These are phyloP conservation scores for Molossus alvarezi DNA, from an alignment of 2,797 vertebrate genomes.

Conservation along the genomic window DNA sequence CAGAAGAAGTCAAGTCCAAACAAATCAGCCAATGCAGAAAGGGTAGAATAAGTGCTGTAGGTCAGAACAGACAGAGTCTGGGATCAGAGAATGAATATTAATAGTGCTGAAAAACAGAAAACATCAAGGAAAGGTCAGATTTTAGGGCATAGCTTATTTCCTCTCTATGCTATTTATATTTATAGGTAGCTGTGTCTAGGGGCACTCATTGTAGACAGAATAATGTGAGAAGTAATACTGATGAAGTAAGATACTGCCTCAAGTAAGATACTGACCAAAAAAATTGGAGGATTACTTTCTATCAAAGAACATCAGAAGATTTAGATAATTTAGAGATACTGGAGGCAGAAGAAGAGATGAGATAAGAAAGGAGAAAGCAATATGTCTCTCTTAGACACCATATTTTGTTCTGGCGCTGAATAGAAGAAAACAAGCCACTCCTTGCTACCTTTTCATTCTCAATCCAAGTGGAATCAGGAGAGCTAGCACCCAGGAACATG, in stretches of 20 bases:
- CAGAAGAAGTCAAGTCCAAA: slow-evolving; percentile 47
- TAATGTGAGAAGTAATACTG: background rate
- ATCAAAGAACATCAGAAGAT: background rate
- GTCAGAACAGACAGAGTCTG: background rate
- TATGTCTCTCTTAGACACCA: background rate
- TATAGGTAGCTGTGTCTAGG: background rate
- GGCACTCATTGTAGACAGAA: background rate
- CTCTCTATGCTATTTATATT: background rate
- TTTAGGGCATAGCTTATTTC: background rate
- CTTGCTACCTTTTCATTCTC: background rate
- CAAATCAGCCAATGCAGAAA: slow-evolving; percentile 1
- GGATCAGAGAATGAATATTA: background rate
- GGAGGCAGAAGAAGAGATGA: background rate
- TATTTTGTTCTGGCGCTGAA: background rate
- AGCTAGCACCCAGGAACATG: background rate
- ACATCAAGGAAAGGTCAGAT: background rate
- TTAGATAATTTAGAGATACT: background rate
- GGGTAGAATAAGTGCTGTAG: background rate
- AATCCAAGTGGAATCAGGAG: background rate
- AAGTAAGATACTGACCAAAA: background rate
- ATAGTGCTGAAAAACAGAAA: background rate
- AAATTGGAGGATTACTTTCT: background rate
- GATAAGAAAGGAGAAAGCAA: background rate
- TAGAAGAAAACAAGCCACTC: background rate
- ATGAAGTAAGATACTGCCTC: background rate